Evolutionary conservation across 2,797 vertebrate genomes (phyloP).

Genomic region (Parotocinclus haroldoi): DNA sequence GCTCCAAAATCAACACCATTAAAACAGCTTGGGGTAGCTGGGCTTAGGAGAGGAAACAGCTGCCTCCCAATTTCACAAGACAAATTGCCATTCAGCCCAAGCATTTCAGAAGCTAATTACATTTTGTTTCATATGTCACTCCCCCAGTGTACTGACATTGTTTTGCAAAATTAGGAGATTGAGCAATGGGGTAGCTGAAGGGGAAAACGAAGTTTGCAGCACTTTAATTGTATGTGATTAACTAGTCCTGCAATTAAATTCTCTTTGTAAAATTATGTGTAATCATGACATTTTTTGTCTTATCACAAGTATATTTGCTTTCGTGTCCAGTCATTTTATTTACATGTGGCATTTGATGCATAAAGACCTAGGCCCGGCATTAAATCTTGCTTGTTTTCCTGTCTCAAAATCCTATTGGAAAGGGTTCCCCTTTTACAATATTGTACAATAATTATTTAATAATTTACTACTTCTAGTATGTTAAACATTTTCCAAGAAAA

Average conservation of each 20-base stretch:
- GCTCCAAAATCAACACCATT: conserved; percentile 31
- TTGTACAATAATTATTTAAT: too few species aligned
- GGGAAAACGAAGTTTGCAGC: conserved; percentile 30
- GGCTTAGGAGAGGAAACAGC: conserved; percentile 40
- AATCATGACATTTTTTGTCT: conserved; percentile 37
- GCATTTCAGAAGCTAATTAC: conserved; percentile 52
- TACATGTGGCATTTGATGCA: not conserved
- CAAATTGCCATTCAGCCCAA: conserved; percentile 51
- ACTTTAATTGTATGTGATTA: conserved; percentile 44
- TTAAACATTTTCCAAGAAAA: too few species aligned
- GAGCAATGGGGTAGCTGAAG: conserved; percentile 43
- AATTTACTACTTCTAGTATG: too few species aligned
- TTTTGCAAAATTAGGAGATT: conserved; percentile 44
- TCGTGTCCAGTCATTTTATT: conserved; percentile 43
- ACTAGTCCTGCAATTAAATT: conserved; percentile 43
- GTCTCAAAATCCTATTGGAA: too few species aligned
- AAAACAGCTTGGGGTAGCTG: conserved; percentile 36
- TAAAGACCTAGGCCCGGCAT: not conserved
- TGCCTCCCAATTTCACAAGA: conserved; percentile 50
- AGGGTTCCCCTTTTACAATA: too few species aligned
- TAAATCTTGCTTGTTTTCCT: too few species aligned
- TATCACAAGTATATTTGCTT: conserved; percentile 33
- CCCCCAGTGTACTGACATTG: conserved; percentile 50
- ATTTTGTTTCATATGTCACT: conserved; percentile 51
- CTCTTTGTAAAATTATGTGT: conserved; percentile 41